Percentiles rank a stretch among this genome's conserved stretches.
Evolutionary conservation across 1,140 invertebrate genomes (phyloP).

Genomic region (Hestina assimilis): DNA sequence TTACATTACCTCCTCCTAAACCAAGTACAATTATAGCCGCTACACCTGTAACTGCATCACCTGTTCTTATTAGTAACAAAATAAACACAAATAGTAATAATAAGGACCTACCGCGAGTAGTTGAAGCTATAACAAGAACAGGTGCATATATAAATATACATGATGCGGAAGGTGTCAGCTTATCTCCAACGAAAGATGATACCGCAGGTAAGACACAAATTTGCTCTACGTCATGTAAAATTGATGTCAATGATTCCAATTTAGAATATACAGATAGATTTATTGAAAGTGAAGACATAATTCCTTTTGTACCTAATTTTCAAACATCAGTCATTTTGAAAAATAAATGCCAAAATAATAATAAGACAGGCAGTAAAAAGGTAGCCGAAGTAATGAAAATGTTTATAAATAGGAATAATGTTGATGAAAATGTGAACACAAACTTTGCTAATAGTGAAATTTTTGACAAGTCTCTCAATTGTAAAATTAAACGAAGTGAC

Average conservation of each 20-base stretch:
- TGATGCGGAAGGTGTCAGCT: constrained; percentile 82
- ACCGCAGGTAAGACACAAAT: constrained; percentile 79
- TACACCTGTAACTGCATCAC: constrained; percentile 67
- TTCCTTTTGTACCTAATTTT: constrained; percentile 69
- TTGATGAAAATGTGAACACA: constrained; percentile 35
- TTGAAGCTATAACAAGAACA: constrained; percentile 74
- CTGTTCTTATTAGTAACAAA: constrained; percentile 28
- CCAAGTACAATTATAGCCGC: constrained; percentile 80
- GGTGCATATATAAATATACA: constrained; percentile 86
- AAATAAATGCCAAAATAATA: constrained; percentile 50
- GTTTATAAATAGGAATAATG: constrained; percentile 62
- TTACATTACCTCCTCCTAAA: constrained; percentile 80
- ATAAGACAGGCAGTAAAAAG: constrained; percentile 56
- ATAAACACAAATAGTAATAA: constrained; percentile 28
- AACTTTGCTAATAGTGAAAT: constrained; percentile 30
- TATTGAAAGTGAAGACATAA: constrained; percentile 46
- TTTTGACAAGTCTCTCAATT: constrained; percentile 48
- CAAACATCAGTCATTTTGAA: constrained; percentile 66
- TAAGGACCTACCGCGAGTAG: constrained; percentile 57
- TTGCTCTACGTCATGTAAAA: constrained; percentile 44
- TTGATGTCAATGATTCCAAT: constrained; percentile 31
- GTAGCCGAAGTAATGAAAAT: constrained; percentile 74
- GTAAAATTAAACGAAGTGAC: constrained; percentile 88
- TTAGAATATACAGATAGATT: constrained; percentile 34
- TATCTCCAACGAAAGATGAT: constrained; percentile 79